Evolutionary conservation across 2,113 vertebrate genomes (phyloP), one percentile per base, ranked within the genome.

Genomic region (Podarcis raffonei): DNA sequence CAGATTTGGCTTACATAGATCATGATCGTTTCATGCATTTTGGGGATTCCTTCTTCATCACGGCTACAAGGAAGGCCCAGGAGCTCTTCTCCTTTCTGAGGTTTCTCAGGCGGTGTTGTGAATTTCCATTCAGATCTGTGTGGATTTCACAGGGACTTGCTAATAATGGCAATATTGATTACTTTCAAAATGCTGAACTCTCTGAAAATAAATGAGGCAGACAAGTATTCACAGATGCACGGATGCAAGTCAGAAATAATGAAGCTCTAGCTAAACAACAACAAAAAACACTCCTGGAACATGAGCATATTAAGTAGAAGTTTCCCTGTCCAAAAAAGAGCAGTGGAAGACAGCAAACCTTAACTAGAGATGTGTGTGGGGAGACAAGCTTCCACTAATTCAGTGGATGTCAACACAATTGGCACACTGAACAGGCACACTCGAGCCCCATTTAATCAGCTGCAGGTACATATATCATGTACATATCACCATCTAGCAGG

Each of bases 121-220:
- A 81, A 81, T 62, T 75, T 27, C 53, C 48, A 39, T 77, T 86
- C 72, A 42, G 27, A 82, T 72, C 37, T 39, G 35, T 42, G 48
- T 74, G 69, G 48, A 25, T 83, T 88, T 83, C 59, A 30, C 69
- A 76, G n/a, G 30, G 57, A 83, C 8, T 91, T 87, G 25, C 57
- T 91, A 71, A 4, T 86, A 37, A 16, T 83, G 22, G 48, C 9
- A 32, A 20, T 88, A 82, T 48, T 88, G 80, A 88, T 83, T 82
- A 81, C 53, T 74, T 87, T 83, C 71, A 76, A 62, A 81, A 83
- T 59, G 35, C 37, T 76, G 57, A 83, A 22, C 2, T 11, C 71
- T 83, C 37, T 76, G 71, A 75, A 88, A 82, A 66, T 76, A 83
- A 88, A 83, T 23, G 80, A 88, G 71, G 57, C 79, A 76, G 87